A percentile compares a stretch with the other conserved stretches of the same genome.
Conservation (phyloP, 2,797 vertebrate species). For the Pagetopsis macropterus region DNA sequence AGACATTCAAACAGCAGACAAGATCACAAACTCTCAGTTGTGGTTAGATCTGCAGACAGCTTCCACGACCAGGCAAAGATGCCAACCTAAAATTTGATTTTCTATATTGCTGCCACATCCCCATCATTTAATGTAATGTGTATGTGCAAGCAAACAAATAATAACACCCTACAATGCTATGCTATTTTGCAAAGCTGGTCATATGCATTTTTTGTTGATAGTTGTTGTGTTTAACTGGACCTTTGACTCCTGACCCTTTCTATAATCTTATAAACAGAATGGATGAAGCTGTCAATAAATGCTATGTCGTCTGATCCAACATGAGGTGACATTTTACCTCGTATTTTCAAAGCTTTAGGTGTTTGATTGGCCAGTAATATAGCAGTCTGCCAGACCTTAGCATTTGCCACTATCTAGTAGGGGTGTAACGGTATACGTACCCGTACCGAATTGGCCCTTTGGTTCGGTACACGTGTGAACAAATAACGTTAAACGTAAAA, state of each 20-base stretch:
- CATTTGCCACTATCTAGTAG: too few species aligned
- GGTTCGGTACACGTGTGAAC: too few species aligned
- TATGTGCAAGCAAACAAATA: constrained; percentile 14
- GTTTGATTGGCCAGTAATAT: not conserved
- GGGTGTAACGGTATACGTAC: too few species aligned
- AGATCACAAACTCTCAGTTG: constrained; percentile 51
- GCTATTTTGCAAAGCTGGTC: not conserved
- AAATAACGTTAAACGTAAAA: too few species aligned
- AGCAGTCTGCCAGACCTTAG: not conserved
- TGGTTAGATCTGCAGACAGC: constrained; percentile 58
- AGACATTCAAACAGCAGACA: constrained; percentile 55
- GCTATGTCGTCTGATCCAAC: not conserved
- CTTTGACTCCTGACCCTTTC: not conserved
- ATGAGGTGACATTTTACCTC: not conserved
- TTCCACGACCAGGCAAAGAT: constrained; percentile 25
- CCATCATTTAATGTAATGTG: not conserved
- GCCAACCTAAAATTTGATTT: constrained; percentile 26
- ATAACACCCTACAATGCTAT: constrained; percentile 4
- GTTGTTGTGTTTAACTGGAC: not conserved
- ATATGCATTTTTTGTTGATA: too few species aligned
- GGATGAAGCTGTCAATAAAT: not conserved
- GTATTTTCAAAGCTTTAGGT: not conserved
- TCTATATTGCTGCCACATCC: constrained; percentile 8
- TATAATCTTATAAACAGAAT: not conserved
- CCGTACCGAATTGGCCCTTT: too few species aligned